Evolutionary conservation across 1,140 invertebrate genomes (phyloP).

Genomic region (Amyelois transitella): DNA sequence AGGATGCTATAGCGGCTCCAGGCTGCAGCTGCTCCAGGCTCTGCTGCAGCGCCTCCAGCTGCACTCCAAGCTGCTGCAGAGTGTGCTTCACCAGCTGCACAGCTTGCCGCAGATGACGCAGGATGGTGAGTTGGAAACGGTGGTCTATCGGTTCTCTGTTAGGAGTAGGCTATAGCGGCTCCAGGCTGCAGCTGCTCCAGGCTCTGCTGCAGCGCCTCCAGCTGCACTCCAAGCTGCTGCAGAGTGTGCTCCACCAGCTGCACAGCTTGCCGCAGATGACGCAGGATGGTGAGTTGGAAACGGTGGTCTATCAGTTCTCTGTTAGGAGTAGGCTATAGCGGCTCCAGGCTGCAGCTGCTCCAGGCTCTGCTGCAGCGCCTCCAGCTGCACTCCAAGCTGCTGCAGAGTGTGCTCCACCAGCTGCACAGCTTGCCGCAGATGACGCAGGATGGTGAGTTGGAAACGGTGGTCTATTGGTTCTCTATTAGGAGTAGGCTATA

Average conservation of each 20-base stretch:
- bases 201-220: conserved; percentile 11
- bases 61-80: conserved; percentile 43
- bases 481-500: too few relatives aligned
- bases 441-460: too few relatives aligned
- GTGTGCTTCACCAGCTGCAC: conserved; percentile 35
- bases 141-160: too few relatives aligned
- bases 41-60: conserved; percentile 12
- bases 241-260: conserved; percentile 39
- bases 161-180: too few relatives aligned
- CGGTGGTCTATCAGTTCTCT: too few relatives aligned
- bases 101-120: conserved; percentile 40
- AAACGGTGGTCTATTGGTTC: too few relatives aligned
- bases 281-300: too few relatives aligned
- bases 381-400: conserved; percentile 33
- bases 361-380: conserved; percentile 10
- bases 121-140: too few relatives aligned
- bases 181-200: neutral
- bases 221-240: conserved; percentile 37
- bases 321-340: too few relatives aligned
- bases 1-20: too few relatives aligned
- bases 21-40: neutral
- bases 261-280: too few relatives aligned
- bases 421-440: too few relatives aligned
- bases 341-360: conserved; percentile 7
- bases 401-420: conserved; percentile 38